These are phyloP conservation scores for Hypanus sabinus DNA, from an alignment of 2,113 vertebrate species.

Conservation along the genomic window DNA sequence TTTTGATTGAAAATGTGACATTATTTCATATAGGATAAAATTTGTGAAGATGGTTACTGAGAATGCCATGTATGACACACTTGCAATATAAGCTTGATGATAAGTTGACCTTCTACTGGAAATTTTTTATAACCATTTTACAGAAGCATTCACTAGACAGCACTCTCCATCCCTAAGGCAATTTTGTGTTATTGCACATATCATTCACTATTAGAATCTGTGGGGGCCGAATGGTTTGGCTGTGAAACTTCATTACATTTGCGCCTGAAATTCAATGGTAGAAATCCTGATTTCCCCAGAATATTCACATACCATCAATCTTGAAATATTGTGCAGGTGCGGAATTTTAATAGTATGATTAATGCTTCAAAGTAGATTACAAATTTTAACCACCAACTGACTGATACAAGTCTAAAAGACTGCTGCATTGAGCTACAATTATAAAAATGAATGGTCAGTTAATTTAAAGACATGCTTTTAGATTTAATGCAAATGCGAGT, in stretches of 20 bases:
- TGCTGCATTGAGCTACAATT: neutral
- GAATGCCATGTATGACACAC: constrained; percentile 22
- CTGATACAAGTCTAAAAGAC: neutral
- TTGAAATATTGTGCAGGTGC: constrained; percentile 26
- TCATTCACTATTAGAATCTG: constrained; percentile 35
- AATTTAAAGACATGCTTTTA: neutral
- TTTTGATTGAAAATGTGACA: constrained; percentile 26
- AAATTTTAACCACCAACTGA: constrained; percentile 15
- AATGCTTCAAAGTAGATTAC: constrained; percentile 7
- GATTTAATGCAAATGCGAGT: neutral
- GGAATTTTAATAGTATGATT: constrained; percentile 25
- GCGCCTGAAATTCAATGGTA: constrained; percentile 33
- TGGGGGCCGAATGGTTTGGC: constrained; percentile 37
- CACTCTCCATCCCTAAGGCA: constrained; percentile 32
- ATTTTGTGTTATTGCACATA: constrained; percentile 37
- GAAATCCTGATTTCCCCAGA: constrained; percentile 29
- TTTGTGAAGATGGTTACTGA: constrained; percentile 25
- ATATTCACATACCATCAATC: constrained; percentile 35
- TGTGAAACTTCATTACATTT: constrained; percentile 37
- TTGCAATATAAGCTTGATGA: constrained; percentile 33
- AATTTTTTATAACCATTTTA: constrained; percentile 32
- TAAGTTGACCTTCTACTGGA: constrained; percentile 34
- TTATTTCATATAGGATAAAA: neutral
- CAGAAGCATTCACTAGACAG: constrained; percentile 27
- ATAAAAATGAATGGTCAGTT: neutral